A percentile compares a stretch with the other conserved stretches of the same genome.
These are phyloP conservation scores for Macroglossus sobrinus DNA, from an alignment of 2,113 vertebrate genomes.

Conservation along the genomic window DNA sequence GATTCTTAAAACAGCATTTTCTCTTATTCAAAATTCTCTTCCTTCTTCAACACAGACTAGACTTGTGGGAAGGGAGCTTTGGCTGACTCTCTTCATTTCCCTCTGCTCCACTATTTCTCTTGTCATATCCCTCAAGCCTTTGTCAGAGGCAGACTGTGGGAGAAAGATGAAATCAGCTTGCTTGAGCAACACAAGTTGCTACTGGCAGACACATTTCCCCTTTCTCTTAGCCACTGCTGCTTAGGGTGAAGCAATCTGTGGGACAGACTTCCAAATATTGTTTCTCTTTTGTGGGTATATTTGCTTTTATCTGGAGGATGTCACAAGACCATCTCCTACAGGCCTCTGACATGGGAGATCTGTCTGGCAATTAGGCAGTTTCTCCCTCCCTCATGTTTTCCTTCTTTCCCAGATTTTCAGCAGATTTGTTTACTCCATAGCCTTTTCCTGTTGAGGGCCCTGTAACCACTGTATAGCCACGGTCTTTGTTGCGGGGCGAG, in stretches of 20 bases:
- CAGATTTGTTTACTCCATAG: not conserved
- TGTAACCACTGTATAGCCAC: not conserved
- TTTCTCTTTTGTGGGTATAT: not conserved
- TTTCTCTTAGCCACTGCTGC: not conserved
- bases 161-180: not conserved
- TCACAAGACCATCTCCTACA: not conserved
- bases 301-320: not conserved
- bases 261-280: not conserved
- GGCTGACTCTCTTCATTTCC: not conserved
- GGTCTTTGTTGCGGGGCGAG: rapidly evolving
- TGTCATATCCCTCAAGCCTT: not conserved
- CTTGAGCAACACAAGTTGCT: not conserved
- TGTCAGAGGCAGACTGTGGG: not conserved
- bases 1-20: not conserved
- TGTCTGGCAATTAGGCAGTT: not conserved
- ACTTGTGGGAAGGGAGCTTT: not conserved
- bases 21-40: not conserved
- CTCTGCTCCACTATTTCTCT: not conserved
- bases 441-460: not conserved
- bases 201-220: not conserved
- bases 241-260: not conserved
- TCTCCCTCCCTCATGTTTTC: not conserved
- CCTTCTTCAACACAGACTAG: not conserved
- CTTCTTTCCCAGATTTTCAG: not conserved
- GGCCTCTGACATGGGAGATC: not conserved